Conservation (phyloP, 2,797 vertebrate species). For the Syngnathus acus region DNA sequence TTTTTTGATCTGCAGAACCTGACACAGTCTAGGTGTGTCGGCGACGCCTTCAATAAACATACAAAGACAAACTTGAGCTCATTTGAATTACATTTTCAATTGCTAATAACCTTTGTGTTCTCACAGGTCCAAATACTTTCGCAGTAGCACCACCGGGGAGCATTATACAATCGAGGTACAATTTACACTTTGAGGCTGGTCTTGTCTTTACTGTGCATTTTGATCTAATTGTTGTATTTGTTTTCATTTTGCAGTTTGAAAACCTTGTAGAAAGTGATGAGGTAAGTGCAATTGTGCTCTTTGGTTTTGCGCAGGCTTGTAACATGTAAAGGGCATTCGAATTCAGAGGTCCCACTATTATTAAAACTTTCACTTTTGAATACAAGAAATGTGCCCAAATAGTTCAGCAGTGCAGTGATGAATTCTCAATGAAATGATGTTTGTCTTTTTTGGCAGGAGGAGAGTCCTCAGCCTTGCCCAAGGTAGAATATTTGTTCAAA, state of each 20-base stretch:
- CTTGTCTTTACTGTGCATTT: not conserved
- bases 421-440: not conserved
- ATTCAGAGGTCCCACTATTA: not conserved
- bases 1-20: no score
- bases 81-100: not conserved
- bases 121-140: constrained; percentile 91
- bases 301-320: not conserved
- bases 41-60: not conserved
- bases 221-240: not conserved
- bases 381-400: not conserved
- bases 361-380: not conserved
- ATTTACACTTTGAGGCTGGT: not conserved
- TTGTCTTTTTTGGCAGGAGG: constrained; percentile 72
- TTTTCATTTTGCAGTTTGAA: constrained; percentile 83
- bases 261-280: constrained; percentile 97
- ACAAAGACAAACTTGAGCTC: not conserved
- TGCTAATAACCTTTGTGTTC: constrained; percentile 14
- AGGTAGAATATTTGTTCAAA: constrained; percentile 63
- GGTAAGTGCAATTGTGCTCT: constrained; percentile 67
- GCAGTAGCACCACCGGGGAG: constrained; percentile 82
- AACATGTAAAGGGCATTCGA: not conserved
- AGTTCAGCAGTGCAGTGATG: no score
- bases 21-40: not conserved
- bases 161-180: constrained; percentile 93
- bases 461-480: constrained; percentile 83